A percentile compares a stretch with the other conserved stretches of the same genome.
Conservation (phyloP, 2,113 vertebrate genomes). For the Mesocricetus auratus region DNA sequence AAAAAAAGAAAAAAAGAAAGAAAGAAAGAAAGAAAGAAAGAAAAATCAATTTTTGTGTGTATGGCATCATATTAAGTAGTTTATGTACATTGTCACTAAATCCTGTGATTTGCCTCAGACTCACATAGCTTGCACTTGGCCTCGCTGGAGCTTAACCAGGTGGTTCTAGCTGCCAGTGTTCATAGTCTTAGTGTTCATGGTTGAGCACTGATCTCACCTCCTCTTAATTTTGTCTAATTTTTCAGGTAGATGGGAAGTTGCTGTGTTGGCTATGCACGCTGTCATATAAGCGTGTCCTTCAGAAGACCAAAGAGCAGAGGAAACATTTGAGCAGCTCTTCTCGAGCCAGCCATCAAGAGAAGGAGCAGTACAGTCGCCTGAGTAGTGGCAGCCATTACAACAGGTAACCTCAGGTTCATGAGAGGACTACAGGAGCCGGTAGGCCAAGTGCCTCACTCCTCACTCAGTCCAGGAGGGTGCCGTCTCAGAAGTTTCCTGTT, state of each 20-base stretch:
- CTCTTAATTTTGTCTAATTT: background rate
- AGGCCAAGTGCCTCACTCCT: background rate
- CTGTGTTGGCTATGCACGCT: conserved; percentile 89
- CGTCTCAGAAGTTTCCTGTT: background rate
- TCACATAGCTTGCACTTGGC: background rate
- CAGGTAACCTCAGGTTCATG: conserved; percentile 78
- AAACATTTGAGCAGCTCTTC: conserved; percentile 88
- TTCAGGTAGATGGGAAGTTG: conserved; percentile 90
- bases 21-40: too few species aligned
- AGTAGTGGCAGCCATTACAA: conserved; percentile 87
- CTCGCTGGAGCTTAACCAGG: background rate
- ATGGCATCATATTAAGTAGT: background rate
- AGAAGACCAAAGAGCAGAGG: conserved; percentile 91
- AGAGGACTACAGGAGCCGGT: background rate
- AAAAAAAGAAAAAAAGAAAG: too few species aligned
- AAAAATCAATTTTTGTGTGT: background rate
- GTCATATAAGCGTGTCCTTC: conserved; percentile 89
- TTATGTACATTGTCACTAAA: background rate
- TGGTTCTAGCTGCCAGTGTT: background rate
- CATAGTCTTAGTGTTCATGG: background rate
- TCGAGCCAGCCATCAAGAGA: conserved; percentile 86
- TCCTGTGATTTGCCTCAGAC: background rate
- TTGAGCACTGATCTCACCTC: background rate
- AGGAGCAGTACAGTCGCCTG: conserved; percentile 87
- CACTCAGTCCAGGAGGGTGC: background rate